Conservation (phyloP, 1,140 invertebrate species). For the Pachyrhynchus sulphureomaculatus region DNA sequence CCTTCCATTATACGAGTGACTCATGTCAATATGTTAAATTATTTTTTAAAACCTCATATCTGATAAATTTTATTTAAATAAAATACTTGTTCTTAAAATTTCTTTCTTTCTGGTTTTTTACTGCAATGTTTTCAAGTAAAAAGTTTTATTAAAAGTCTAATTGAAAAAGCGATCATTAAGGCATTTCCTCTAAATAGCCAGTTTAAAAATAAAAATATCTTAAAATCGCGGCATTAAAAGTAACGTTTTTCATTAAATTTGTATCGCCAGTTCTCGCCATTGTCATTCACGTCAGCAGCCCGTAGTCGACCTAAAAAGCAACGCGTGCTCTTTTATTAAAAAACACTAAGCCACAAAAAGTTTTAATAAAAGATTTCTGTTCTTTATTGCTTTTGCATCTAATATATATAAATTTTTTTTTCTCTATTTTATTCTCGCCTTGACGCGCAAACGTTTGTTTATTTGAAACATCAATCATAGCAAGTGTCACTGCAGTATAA, state of each 20-base stretch:
- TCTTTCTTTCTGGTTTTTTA: too few relatives aligned
- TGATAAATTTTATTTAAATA: too few relatives aligned
- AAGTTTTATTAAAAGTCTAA: too few relatives aligned
- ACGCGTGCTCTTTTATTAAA: conserved; percentile 40
- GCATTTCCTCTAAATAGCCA: too few relatives aligned
- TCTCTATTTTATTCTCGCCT: conserved; percentile 37
- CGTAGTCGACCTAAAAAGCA: neutral
- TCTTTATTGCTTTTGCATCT: conserved; percentile 45
- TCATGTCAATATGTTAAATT: too few relatives aligned
- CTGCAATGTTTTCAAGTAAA: too few relatives aligned
- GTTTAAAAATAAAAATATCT: neutral
- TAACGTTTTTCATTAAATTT: conserved; percentile 9
- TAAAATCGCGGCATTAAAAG: too few relatives aligned
- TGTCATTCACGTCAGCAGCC: neutral
- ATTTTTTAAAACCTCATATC: too few relatives aligned
- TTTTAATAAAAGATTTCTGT: conserved; percentile 46
- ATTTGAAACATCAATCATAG: conserved; percentile 45
- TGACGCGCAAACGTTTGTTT: conserved; percentile 40
- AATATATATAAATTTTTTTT: conserved; percentile 41
- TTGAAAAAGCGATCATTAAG: too few relatives aligned
- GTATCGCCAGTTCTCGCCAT: neutral
- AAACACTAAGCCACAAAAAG: conserved; percentile 43
- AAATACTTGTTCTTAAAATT: too few relatives aligned
- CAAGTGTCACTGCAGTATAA: conserved; percentile 38
- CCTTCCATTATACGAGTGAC: too few relatives aligned